Evolutionary conservation across 2,888 invertebrate species (phyloP).

Genomic region (Patella caerulea): DNA sequence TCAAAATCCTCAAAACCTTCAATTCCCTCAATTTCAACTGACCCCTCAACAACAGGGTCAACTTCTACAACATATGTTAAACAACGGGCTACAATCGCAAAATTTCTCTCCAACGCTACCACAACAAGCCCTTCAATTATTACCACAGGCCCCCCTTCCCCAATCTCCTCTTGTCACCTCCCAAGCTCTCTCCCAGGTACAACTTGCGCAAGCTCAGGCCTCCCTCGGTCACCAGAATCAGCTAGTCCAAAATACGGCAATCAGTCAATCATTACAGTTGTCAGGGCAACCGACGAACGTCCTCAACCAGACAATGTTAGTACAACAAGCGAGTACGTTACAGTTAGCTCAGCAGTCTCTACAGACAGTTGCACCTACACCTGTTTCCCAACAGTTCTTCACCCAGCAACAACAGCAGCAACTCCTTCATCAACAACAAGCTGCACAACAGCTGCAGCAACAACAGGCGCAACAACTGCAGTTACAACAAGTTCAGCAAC

Average conservation of each 20-base stretch:
- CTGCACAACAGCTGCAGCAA: constrained; percentile 45
- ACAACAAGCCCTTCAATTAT: constrained; percentile 38
- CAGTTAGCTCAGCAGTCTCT: constrained; percentile 41
- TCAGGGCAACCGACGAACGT: constrained; percentile 34
- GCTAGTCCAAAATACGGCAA: constrained; percentile 1
- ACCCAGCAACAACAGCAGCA: constrained; percentile 62
- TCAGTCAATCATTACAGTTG: neutral
- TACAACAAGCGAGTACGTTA: neutral
- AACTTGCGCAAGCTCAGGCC: constrained; percentile 5
- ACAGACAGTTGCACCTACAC: constrained; percentile 34
- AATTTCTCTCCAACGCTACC: constrained; percentile 16
- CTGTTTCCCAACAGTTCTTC: constrained; percentile 70
- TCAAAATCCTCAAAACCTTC: constrained; percentile 22
- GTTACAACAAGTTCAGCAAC: constrained; percentile 38
- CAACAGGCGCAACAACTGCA: constrained; percentile 33
- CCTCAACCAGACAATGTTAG: constrained; percentile 35
- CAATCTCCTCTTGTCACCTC: constrained; percentile 41
- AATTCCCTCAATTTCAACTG: constrained; percentile 53
- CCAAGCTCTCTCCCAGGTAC: constrained; percentile 16
- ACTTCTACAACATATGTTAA: constrained; percentile 55
- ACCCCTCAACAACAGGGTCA: constrained; percentile 61
- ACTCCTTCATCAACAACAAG: constrained; percentile 47
- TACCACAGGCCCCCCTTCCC: constrained; percentile 23
- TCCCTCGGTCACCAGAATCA: constrained; percentile 4
- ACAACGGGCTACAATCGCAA: constrained; percentile 36